Evolutionary conservation across 1,140 invertebrate genomes (phyloP), one percentile per base, ranked within the genome.

Genomic region (Drosophila kohkoa): DNA sequence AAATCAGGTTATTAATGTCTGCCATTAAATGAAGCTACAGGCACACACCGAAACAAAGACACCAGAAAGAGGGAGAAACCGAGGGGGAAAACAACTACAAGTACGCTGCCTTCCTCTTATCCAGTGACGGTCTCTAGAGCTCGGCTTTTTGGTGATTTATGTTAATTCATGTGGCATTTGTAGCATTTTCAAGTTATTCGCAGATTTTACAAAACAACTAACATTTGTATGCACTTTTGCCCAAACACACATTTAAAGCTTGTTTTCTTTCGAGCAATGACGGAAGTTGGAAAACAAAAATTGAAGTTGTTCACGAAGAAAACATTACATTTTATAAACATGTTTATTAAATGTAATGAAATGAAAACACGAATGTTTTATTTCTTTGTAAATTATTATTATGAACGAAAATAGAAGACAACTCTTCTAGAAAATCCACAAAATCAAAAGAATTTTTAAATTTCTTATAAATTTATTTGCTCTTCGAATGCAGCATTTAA

Each of bases 1-100:
- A 89, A 89, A 89, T 89, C 78, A 82, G 65, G 85, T 89, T 89
- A 89, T 89, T 89, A 89, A 89, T 89, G 85, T 89, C 81, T 83
- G 75, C 81, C 85, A 89, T 89, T 89, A 88, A 88, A 85, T 87
- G 83, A 88, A 87, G 83, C 83, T 80, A 87, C 77, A 82, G 74
- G 74, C 52, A 46, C 46, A 49, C 69, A 43, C 10, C 13, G 6
- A 41, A 35, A 52, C 48, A 66, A 45, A 41, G 45, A 30, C 72
- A 75, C 32, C 41, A 52, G 38, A 66, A 46, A 43, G 45, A 13
- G 63, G 70, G 51, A 30, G 28, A 1, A 2, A 52, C 11, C n/a
- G 11, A 13, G 5, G 20, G 5, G 15, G 3, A 67, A 46, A 55
- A 57, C 69, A 79, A 64, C 59, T 68, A 48, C 73, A 48, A 59